phyloP scores from a whole-genome alignment of 2,888 invertebrate genomes.

The Polyommatus iphigenia region DNA sequence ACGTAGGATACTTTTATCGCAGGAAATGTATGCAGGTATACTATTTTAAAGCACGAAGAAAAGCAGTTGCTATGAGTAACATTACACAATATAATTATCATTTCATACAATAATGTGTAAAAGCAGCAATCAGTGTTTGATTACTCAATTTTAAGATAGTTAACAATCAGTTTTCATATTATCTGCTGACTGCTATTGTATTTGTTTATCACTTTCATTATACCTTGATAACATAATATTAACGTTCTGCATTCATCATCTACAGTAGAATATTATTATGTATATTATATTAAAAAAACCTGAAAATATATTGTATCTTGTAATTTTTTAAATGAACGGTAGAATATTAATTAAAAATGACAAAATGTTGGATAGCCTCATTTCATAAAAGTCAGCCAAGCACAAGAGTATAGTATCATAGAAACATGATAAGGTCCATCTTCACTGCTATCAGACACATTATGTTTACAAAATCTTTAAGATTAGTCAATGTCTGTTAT shows the following conservation, averaged over 20 bases:
- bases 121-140: not conserved
- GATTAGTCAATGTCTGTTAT: constrained; percentile 2
- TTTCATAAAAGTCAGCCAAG: no score
- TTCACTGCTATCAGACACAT: not conserved
- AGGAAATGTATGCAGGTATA: no score
- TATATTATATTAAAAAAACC: no score
- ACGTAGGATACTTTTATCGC: no score
- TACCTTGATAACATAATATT: not conserved
- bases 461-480: not conserved
- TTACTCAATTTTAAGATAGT: not conserved
- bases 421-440: not conserved
- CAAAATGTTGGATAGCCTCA: no score
- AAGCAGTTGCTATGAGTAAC: not conserved
- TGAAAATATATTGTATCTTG: no score
- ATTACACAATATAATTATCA: not conserved
- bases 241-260: no score
- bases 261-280: no score
- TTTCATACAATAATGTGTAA: not conserved
- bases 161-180: not conserved
- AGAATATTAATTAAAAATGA: no score
- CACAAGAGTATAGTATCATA: no score
- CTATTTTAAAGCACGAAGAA: no score
- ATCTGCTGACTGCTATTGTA: not conserved
- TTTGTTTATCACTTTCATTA: not conserved
- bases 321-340: no score